Evolutionary conservation across 2,797 vertebrate species (phyloP).

Genomic region (Spondyliosoma cantharus): DNA sequence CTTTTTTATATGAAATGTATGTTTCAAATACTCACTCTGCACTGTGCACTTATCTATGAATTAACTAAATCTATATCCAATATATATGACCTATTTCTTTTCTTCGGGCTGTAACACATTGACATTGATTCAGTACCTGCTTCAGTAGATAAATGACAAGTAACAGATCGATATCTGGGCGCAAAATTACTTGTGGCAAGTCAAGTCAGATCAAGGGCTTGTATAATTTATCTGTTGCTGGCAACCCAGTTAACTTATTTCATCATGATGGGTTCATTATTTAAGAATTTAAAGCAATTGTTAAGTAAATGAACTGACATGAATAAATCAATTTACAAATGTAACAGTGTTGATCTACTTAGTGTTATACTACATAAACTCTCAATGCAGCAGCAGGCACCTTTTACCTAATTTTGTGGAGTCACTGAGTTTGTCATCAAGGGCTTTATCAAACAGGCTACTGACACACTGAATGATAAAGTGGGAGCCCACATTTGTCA

Average conservation of each 20-base stretch:
- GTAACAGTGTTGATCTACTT: not conserved
- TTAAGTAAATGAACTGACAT: not conserved
- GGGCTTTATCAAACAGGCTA: conserved; percentile 48
- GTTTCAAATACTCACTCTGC: not conserved
- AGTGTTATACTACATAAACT: not conserved
- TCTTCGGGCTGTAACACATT: not conserved
- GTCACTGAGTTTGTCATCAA: conserved; percentile 41
- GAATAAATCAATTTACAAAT: conserved; percentile 6
- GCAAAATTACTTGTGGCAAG: not conserved
- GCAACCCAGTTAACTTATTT: not conserved
- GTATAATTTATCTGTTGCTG: conserved; percentile 12
- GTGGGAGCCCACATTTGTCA: conserved; percentile 53
- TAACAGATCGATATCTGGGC: not conserved
- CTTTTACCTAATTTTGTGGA: conserved; percentile 56
- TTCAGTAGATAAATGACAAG: conserved; percentile 15
- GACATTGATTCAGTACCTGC: conserved; percentile 20
- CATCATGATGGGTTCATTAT: not conserved
- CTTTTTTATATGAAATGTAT: not conserved
- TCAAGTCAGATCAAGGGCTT: not conserved
- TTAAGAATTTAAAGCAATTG: not conserved
- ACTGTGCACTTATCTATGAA: conserved; percentile 1
- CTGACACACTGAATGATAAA: conserved; percentile 58
- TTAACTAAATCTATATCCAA: conserved; percentile 13
- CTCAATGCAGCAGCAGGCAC: not conserved
- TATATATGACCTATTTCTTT: not conserved